Evolutionary conservation across 2,113 vertebrate genomes (phyloP), one percentile per base, ranked within the genome.

Genomic region (Alaudala cheleensis): DNA sequence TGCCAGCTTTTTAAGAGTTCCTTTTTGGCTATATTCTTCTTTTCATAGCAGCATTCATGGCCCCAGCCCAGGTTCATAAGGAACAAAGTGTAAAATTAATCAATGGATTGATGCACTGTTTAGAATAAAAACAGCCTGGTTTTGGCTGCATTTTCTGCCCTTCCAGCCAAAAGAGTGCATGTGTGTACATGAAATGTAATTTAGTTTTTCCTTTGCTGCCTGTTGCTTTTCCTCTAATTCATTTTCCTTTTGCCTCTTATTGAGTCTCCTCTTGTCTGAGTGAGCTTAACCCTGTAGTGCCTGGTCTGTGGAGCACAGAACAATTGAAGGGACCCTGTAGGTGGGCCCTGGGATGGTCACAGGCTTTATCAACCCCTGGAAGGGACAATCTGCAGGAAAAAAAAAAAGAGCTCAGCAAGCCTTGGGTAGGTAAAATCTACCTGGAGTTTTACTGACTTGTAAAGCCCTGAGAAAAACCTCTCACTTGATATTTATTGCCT

Each of bases 41-140:
- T 97, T 97, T 94, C 91, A 91, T 96, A 93, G 92, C 83, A 87
- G 65, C 28, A 60, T 84, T 95, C 88, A 83, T 93, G 96, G 93
- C 89, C 93, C 95, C 84, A 86, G 84, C 92, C 81, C 90, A 94
- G 95, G 94, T 97, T 97, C 97, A 94, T 96, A 96, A 97, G 74
- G 94, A 97, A 95, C 86, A 94, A 97, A 90, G 61, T 97, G 94
- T 96, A 97, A 96, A 96, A 97, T 96, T 97, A 97, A 97, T 91
- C 92, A 97, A 90, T 93, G 93, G 81, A 90, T 94, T 96, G 91
- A 97, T 97, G 86, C 79, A 95, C 81, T 96, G 92, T 95, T 97
- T 98, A 96, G 74, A 97, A 96, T 90, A 88, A 96, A 97, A 98
- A 81, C 88, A 91, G 94, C 88, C 54, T 8, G 22, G 49, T 58